Evolutionary conservation across 1,140 invertebrate genomes (phyloP), one percentile per base, ranked within the genome.

Genomic region (Rhopalosiphum padi): DNA sequence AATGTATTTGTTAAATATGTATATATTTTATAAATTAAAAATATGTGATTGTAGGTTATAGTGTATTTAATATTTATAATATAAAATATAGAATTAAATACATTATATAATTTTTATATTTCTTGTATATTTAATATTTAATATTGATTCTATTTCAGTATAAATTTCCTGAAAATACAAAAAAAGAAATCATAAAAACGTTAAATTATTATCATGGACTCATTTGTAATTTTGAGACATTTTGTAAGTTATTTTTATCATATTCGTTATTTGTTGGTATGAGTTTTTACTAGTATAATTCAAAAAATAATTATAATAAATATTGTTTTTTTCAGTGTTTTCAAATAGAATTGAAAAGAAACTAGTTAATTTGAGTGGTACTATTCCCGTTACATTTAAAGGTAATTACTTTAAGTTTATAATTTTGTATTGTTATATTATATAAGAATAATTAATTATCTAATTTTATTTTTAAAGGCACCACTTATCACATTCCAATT

Each of bases 401-500:
- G 98, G 98, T 96, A 95, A 95, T 30, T 60, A n/a, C 11, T n/a
- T 68, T 68, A n/a, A n/a, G n/a, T 68, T 68, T 68, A n/a, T 68
- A n/a, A 68, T 68, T 94, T 94, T 93, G 93, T 93, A 90, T 86
- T 87, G 7, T n/a, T 51, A 53, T 94, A 90, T 85, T 68, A 2
- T 90, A 91, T 86, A 46, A 35, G 51, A 86, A 82, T 37, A 41
- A 93, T 41, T 91, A n/a, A 37, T 60, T 51, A 89, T 91, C 22
- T 43, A 77, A 35, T 88, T 86, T 23, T 85, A 46, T 68, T 90
- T 94, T 94, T 95, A 94, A 94, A 98, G 98, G 97, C 93, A 97
- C 96, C 91, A 96, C 95, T 35, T 99, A 99, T 95, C 99, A 99
- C 96, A 99, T 99, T 95, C 99, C 99, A 68, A 97, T 99, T 48